These are phyloP conservation scores for Turritopsis rubra DNA, from an alignment of 30 jellyfish, hydroid and myxozoan genomes.

Conservation along the genomic window DNA sequence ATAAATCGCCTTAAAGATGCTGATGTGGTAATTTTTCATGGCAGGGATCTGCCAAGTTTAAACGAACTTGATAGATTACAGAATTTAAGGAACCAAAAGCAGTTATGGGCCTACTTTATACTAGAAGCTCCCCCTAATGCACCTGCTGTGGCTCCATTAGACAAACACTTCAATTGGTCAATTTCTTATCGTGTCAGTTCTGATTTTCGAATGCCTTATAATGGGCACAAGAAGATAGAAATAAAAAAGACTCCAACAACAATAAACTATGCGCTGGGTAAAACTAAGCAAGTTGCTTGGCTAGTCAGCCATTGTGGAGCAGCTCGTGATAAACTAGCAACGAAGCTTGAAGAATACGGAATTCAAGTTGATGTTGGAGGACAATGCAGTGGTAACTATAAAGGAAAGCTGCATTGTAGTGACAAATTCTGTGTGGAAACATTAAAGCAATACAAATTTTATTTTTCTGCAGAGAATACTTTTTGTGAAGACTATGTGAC, in stretches of 20 bases:
- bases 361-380: conserved; percentile 67
- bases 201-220: conserved; percentile 66
- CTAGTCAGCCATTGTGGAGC: conserved; percentile 61
- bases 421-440: conserved; percentile 22
- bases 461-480: conserved; percentile 59
- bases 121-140: background rate
- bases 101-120: background rate
- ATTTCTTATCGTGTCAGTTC: conserved; percentile 56
- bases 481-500: conserved; percentile 72
- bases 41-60: conserved; percentile 2
- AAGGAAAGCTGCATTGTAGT: conserved; percentile 25
- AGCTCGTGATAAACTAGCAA: conserved; percentile 50
- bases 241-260: background rate
- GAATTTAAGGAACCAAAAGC: background rate
- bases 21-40: background rate
- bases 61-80: background rate
- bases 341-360: conserved; percentile 34
- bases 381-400: conserved; percentile 23
- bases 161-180: conserved; percentile 71
- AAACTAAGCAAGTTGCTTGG: conserved; percentile 60
- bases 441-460: conserved; percentile 43
- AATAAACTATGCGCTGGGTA: conserved; percentile 41
- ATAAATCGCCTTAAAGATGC: background rate
- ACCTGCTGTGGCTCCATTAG: background rate
- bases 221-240: background rate